Base-by-base conservation (phyloP, 2,797 vertebrate genomes). In the Gila robusta region DNA sequence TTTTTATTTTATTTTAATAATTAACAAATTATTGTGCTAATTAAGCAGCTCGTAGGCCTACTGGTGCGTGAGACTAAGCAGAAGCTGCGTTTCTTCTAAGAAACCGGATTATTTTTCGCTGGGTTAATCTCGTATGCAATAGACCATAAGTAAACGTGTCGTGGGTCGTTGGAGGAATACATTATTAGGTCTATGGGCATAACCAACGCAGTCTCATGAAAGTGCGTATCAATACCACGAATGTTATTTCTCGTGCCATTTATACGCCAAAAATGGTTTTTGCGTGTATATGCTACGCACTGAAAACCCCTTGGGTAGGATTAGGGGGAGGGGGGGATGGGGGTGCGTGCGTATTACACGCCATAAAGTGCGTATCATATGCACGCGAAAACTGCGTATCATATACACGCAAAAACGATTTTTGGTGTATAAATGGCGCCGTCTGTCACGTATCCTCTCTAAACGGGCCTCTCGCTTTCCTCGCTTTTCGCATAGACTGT, bases 1-100 rank as follows among this genome's bases (percentile, higher is more conserved):
- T n/a, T 52, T 32, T 32, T 32, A 32, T 32, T 32, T 14, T 8
- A 78, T 56, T 56, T 37, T 0, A 37, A 26, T 7, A 39, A 23
- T 77, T 39, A 59, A 39, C 2, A 5, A 14, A 37, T 3, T 0
- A 41, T 41, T 17, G 26, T 10, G 23, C 23, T 89, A 83, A 92
- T 90, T 92, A 89, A 92, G 93, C 88, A 90, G 69, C 81, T 88
- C 73, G 79, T 90, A 16, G 14, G 14, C 14, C 47, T 49, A 86
- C 83, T 83, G 74, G 80, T 69, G 12, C n/a, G 72, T 64, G 23
- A n/a, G 71, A 32, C 83, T 49, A 81, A 87, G 86, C 39, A 44
- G 26, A 90, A 86, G 84, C 83, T 87, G 86, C 6, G 2, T 52
- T 76, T 76, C 72, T 84, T 26, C 23, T 32, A 76, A 76, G 9